Base-by-base conservation (phyloP, 2,113 vertebrate genomes). In the Butorides virescens region DNA sequence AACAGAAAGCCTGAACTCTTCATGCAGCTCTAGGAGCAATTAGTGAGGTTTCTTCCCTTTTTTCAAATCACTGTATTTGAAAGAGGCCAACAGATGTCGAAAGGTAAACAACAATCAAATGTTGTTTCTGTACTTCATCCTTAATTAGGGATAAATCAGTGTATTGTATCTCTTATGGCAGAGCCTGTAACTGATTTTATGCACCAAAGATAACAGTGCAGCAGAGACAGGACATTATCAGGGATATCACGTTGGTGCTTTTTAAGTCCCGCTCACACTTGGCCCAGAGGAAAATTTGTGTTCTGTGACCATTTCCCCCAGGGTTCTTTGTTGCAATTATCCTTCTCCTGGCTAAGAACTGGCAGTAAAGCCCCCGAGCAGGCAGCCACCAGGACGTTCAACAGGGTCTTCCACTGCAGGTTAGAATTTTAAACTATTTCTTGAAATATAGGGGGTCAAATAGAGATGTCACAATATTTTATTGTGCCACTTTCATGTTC, bases 41-140 rank as follows among this genome's bases (percentile, higher is more conserved):
- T 96, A 93, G 62, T 88, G 94, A 94, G 88, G 84, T 87, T 96
- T 95, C 74, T 95, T 93, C 82, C 91, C 62, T 61, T 90, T 78
- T 94, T 93, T 90, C 89, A 93, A 97, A 95, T 93, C 74, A 68
- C 77, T 94, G 77, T 44, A 27, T 95, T 91, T 95, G 94, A 93
- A 93, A 92, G 92, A 80, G 66, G 72, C 88, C 16, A n/a, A 80
- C 92, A 94, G 93, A 94, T 93, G 86, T 92, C 19, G 5, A 95
- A 95, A 97, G 91, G 93, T 97, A 97, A 97, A 97, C 88, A 94
- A 87, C 94, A 96, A 93, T 94, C 95, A 94, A 79, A 73, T 46
- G 58, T 68, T 80, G 58, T 80, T 96, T 72, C 85, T 58, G 34
- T 68, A 58, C 85, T 97, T 87, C 78, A 74, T 78, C 65, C 76